Evolutionary conservation across 2,797 vertebrate species (phyloP).

Genomic region (Masticophis lateralis): DNA sequence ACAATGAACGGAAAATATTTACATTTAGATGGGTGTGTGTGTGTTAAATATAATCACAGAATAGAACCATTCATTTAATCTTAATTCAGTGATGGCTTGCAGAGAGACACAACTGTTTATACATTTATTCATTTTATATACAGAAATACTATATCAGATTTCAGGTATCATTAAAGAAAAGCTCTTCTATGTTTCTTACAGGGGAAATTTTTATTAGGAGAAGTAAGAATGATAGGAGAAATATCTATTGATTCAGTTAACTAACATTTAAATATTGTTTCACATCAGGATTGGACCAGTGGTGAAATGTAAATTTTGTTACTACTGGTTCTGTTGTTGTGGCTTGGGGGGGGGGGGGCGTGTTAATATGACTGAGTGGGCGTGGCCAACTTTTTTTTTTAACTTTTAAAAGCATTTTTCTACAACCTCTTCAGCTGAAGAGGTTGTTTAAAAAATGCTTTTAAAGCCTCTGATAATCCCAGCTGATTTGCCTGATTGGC

Average conservation of each 20-base stretch:
- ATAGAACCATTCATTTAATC: background rate
- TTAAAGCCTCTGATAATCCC: too few relatives aligned
- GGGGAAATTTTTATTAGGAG: background rate
- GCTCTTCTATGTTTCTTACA: background rate
- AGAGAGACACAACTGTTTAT: background rate
- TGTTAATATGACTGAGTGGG: too few relatives aligned
- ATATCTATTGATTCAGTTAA: background rate
- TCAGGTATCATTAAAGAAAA: background rate
- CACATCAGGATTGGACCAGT: background rate
- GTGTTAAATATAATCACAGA: background rate
- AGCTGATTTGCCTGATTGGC: too few relatives aligned
- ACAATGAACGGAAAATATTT: background rate
- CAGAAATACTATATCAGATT: background rate
- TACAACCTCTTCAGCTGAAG: too few relatives aligned
- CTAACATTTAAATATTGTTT: background rate
- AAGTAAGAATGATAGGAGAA: background rate
- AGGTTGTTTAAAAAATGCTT: too few relatives aligned
- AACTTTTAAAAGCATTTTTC: too few relatives aligned
- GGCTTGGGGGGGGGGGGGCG: too few relatives aligned
- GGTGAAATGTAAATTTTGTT: too few relatives aligned
- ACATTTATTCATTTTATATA: background rate
- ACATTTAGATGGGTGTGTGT: background rate
- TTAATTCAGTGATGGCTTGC: background rate
- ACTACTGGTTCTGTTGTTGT: too few relatives aligned
- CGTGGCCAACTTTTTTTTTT: too few relatives aligned